These are phyloP conservation scores for Okapia johnstoni DNA, from an alignment of 2,113 vertebrate genomes.

Conservation along the genomic window DNA sequence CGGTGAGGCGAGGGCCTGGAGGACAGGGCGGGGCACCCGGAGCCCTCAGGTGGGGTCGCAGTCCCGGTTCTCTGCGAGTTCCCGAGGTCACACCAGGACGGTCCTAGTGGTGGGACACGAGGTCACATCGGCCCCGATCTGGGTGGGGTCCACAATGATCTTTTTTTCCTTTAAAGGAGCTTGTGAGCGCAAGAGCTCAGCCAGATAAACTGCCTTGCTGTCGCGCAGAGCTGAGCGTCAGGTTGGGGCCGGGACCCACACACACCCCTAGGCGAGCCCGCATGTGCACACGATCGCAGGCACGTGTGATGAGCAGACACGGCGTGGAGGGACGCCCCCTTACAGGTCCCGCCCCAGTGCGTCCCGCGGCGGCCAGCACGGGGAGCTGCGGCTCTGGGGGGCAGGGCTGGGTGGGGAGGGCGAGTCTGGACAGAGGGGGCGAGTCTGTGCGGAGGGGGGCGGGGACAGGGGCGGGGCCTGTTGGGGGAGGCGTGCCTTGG, in stretches of 20 bases:
- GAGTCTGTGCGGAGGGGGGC: too few species aligned
- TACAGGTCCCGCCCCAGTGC: too few species aligned
- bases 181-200: too few species aligned
- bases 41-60: not conserved
- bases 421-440: too few species aligned
- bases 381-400: not conserved
- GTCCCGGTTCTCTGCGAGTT: rapidly evolving
- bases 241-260: not conserved
- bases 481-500: not conserved
- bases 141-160: not conserved
- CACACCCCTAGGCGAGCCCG: not conserved
- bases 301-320: rapidly evolving
- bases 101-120: rapidly evolving
- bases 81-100: not conserved
- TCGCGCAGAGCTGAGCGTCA: not conserved
- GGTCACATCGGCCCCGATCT: rapidly evolving
- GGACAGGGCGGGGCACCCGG: rapidly evolving
- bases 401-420: too few species aligned
- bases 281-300: not conserved
- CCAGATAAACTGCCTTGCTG: rapidly evolving
- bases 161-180: not conserved
- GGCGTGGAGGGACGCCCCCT: not conserved
- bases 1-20: not conserved
- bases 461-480: not conserved
- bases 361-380: not conserved